Conservation (phyloP, 2,113 vertebrate genomes). For the Onychostoma macrolepis region DNA sequence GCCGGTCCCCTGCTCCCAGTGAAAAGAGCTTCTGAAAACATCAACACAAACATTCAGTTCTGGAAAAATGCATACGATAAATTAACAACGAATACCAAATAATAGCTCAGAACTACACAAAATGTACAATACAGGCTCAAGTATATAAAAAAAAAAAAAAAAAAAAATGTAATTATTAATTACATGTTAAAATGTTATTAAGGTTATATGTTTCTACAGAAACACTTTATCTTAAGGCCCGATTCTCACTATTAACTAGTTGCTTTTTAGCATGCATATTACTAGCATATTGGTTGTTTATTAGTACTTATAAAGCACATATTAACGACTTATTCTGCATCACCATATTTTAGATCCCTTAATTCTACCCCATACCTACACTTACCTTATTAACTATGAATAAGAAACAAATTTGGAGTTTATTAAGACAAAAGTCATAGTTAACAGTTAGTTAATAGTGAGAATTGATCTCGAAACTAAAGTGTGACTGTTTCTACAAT, state of each 20-base stretch:
- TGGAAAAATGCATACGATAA: not conserved
- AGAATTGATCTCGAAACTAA: too few relatives aligned
- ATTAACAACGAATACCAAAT: not conserved
- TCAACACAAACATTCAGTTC: slow-evolving; percentile 13
- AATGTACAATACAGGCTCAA: not conserved
- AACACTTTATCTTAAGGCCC: not conserved
- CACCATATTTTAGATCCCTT: too few relatives aligned
- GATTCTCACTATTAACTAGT: not conserved
- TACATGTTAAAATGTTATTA: not conserved
- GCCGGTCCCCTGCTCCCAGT: slow-evolving; percentile 93
- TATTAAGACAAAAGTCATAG: not conserved
- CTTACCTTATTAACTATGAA: not conserved
- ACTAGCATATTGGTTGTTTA: too few relatives aligned
- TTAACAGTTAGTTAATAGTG: not conserved
- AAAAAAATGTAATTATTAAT: not conserved
- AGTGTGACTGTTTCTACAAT: too few relatives aligned
- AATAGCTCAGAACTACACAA: not conserved
- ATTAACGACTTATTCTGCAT: too few relatives aligned
- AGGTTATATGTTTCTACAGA: not conserved
- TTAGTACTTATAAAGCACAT: too few relatives aligned
- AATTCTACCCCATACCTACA: too few relatives aligned
- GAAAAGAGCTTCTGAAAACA: slow-evolving; percentile 92
- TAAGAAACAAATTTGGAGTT: not conserved
- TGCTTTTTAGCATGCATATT: too few relatives aligned
- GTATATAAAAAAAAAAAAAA: not conserved